A percentile compares a stretch with the other conserved stretches of the same genome.
Conservation (phyloP, 1,140 invertebrate genomes). For the Carcinoscorpius rotundicauda region DNA sequence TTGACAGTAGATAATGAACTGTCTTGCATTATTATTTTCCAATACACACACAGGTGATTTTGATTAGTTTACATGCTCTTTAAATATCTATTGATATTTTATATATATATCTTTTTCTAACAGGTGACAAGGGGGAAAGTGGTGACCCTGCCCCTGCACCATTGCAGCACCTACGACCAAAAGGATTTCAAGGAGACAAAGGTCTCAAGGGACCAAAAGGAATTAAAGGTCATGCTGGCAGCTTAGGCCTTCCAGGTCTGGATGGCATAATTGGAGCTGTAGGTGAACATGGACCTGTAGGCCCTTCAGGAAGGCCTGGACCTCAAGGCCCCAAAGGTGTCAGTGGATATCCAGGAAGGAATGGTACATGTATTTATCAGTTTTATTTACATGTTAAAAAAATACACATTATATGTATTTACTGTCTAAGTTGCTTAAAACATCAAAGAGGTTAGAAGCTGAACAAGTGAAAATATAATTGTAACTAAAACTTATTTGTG, state of each 20-base stretch:
- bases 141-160: neutral
- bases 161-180: too few relatives aligned
- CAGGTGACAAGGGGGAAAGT: neutral
- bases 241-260: too few relatives aligned
- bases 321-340: neutral
- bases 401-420: neutral
- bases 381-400: neutral
- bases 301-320: constrained; percentile 4
- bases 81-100: too few relatives aligned
- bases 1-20: too few relatives aligned
- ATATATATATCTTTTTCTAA: too few relatives aligned
- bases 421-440: neutral
- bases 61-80: too few relatives aligned
- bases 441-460: neutral
- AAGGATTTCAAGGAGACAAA: too few relatives aligned
- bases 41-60: too few relatives aligned
- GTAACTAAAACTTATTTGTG: neutral
- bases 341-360: neutral
- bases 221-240: too few relatives aligned
- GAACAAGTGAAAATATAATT: neutral
- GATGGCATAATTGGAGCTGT: constrained; percentile 21
- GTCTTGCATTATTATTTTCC: too few relatives aligned
- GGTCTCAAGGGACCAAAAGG: too few relatives aligned
- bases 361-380: neutral
- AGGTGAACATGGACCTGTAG: constrained; percentile 19